Base-by-base conservation (phyloP, 2,888 invertebrate species). In the Leucoma salicis region DNA sequence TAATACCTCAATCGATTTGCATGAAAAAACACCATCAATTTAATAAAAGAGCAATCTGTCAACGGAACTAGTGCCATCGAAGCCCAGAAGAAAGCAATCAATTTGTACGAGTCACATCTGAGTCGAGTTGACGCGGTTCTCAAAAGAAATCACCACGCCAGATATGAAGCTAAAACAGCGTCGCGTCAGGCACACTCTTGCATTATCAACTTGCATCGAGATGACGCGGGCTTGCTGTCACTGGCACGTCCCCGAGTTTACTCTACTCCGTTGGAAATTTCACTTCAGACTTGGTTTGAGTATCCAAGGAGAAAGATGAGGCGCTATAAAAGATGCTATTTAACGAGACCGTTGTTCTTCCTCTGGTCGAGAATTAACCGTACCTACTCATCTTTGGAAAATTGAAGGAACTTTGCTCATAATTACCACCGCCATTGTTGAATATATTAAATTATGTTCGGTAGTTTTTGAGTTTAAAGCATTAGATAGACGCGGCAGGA, bases 221-320 rank as follows among this genome's bases (percentile, higher is more conserved):
- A 81, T 82, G 88, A 84, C 86, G 83, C 77, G 74, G 63, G 78
- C 80, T 76, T 72, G 77, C 85, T 82, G 87, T 85, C 87, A 70
- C 75, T 74, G 72, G 80, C 86, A 83, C 76, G 81, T 82, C 82
- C 70, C 81, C 78, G 82, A 88, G 88, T 88, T 88, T 86, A 78
- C 85, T 83, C 81, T 73, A 72, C 79, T 79, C 70, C 74, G 73
- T 63, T 83, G 76, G 79, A 85, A 85, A 85, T 86, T 85, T 85
- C 86, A 81, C 82, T 82, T 79, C 65, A 80, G 82, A 84, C 82
- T 83, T 84, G 78, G 66, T 69, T 60, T 59, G 40, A 44, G 25
- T 70, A 71, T 40, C 16, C 60, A 68, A 76, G 67, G 37, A 25
- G 66, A 27, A 40, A 48, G 61, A 43, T 50, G 8, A n/a, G 35